These are phyloP conservation scores for Amblyopsis rosae DNA, from an alignment of 2,113 vertebrate genomes.

Conservation along the genomic window DNA sequence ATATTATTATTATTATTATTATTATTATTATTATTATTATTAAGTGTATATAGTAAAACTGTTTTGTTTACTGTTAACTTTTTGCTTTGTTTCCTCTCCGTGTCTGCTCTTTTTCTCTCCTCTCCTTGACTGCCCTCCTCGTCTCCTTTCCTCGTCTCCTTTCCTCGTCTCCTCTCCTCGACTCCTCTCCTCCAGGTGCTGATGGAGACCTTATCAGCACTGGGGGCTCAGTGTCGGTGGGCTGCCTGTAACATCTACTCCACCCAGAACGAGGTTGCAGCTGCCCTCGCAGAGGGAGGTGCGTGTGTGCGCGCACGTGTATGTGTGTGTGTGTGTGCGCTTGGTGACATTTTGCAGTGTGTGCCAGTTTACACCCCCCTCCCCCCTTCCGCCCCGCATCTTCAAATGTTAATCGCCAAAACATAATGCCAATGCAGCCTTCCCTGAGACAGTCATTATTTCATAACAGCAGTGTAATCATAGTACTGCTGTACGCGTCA, in stretches of 20 bases:
- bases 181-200: slow-evolving; percentile 81
- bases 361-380: no score
- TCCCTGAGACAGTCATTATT: no score
- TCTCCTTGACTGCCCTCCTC: background rate
- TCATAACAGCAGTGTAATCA: background rate
- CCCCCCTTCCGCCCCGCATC: no score
- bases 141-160: background rate
- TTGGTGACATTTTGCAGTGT: background rate
- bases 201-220: slow-evolving; percentile 93
- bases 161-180: background rate
- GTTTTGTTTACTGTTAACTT: background rate
- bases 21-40: no score
- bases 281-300: slow-evolving; percentile 94
- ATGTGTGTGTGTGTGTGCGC: background rate
- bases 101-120: background rate
- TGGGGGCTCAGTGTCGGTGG: slow-evolving; percentile 97
- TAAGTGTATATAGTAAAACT: no score
- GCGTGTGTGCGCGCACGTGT: slow-evolving; percentile 29
- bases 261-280: slow-evolving; percentile 96
- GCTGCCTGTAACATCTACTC: slow-evolving; percentile 99
- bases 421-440: no score
- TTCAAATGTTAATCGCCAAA: no score
- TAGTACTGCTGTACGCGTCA: background rate
- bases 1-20: no score
- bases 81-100: background rate